These are phyloP conservation scores for Drosophila tsacasi DNA, from an alignment of 1,140 invertebrate genomes.

Conservation along the genomic window DNA sequence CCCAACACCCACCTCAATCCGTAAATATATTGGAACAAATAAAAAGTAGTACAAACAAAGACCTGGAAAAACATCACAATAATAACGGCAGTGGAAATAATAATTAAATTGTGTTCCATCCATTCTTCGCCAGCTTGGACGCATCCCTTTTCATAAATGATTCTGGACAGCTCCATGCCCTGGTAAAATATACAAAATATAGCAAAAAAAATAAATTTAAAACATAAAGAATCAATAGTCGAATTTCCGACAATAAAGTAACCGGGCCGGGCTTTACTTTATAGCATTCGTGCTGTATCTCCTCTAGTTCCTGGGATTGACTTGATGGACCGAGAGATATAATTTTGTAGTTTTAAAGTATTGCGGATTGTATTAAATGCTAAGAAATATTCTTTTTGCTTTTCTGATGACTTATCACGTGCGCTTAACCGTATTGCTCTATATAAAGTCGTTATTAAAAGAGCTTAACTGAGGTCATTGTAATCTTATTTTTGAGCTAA, in stretches of 20 bases:
- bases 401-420: no score
- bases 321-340: neutral
- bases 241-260: neutral
- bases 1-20: neutral
- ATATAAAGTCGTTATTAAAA: neutral
- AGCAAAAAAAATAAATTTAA: conserved; percentile 16
- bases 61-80: conserved; percentile 95
- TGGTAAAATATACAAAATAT: conserved; percentile 83
- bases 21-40: neutral
- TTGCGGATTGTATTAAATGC: neutral
- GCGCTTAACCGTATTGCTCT: neutral
- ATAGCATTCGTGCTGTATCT: no score
- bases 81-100: conserved; percentile 94
- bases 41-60: conserved; percentile 49
- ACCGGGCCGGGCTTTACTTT: neutral
- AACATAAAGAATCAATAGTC: neutral
- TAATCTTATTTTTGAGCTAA: neutral
- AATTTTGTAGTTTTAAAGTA: no score
- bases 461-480: neutral
- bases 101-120: conserved; percentile 96
- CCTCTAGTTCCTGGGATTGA: neutral
- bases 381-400: neutral
- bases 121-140: conserved; percentile 96
- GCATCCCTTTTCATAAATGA: conserved; percentile 97
- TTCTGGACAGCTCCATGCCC: conserved; percentile 91